Evolutionary conservation across 2,113 vertebrate species (phyloP).

Genomic region (Solea senegalensis): DNA sequence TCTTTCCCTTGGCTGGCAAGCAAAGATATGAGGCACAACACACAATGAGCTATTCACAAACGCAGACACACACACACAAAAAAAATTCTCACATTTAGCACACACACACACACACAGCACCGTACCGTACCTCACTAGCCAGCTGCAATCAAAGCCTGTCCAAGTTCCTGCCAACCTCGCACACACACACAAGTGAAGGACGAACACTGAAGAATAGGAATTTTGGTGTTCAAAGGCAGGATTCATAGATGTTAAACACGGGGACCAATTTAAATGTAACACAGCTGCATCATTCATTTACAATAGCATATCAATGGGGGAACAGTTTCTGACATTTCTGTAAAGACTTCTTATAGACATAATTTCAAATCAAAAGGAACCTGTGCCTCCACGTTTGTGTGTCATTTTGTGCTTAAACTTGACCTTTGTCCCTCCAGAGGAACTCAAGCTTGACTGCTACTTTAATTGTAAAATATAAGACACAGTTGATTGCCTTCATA

Average conservation of each 20-base stretch:
- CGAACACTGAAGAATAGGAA: constrained; percentile 55
- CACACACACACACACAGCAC: constrained; percentile 7
- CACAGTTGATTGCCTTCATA: constrained; percentile 46
- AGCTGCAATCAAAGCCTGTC: constrained; percentile 73
- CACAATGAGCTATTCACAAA: constrained; percentile 76
- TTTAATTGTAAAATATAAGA: constrained; percentile 11
- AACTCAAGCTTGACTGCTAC: constrained; percentile 10
- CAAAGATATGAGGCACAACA: constrained; percentile 70
- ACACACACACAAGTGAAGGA: constrained; percentile 40
- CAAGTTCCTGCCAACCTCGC: constrained; percentile 57
- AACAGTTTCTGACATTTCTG: no score
- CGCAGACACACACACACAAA: constrained; percentile 33
- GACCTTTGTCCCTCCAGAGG: constrained; percentile 17
- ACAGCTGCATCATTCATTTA: constrained; percentile 73
- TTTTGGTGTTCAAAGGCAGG: constrained; percentile 68
- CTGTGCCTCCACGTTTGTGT: no score
- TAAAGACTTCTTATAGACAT: no score
- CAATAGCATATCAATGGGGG: constrained; percentile 51
- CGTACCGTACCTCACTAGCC: constrained; percentile 31
- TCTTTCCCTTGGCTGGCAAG: constrained; percentile 72
- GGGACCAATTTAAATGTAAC: constrained; percentile 71
- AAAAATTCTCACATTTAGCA: constrained; percentile 16
- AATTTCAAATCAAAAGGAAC: no score
- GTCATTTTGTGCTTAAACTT: neutral
- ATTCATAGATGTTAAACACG: constrained; percentile 67